phyloP scores from a whole-genome alignment of 2,888 invertebrate genomes.

The Palloptera scutellata region DNA sequence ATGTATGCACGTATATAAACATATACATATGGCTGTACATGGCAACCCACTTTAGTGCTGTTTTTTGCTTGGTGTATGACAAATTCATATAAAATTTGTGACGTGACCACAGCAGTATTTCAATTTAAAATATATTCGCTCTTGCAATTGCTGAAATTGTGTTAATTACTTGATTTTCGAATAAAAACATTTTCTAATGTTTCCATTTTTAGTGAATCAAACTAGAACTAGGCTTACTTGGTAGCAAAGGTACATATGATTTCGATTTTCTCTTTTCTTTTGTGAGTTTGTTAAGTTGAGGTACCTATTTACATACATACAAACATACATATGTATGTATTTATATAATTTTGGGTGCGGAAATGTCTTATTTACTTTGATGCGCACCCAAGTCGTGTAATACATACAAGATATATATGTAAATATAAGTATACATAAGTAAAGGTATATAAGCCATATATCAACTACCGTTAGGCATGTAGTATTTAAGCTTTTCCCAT shows the following conservation, averaged over 20 bases:
- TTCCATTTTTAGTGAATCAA: too few relatives aligned
- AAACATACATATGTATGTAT: slow-evolving; percentile 10
- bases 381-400: too few relatives aligned
- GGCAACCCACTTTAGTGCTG: too few relatives aligned
- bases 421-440: not conserved
- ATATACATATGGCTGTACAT: not conserved
- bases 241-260: not conserved
- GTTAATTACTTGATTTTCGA: too few relatives aligned
- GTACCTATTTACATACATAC: not conserved
- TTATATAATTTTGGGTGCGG: slow-evolving; percentile 17
- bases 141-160: too few relatives aligned
- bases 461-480: not conserved
- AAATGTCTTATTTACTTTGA: slow-evolving; percentile 17
- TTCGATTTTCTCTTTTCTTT: slow-evolving; percentile 1
- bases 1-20: not conserved
- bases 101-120: too few relatives aligned
- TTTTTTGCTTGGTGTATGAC: too few relatives aligned
- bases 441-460: not conserved
- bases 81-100: too few relatives aligned
- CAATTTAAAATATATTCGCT: too few relatives aligned
- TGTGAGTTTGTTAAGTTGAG: slow-evolving; percentile 7
- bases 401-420: slow-evolving; percentile 1
- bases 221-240: too few relatives aligned
- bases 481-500: not conserved
- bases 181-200: not conserved